A percentile compares a stretch with the other conserved stretches of the same genome.
Evolutionary conservation across 2,797 vertebrate species (phyloP).

Genomic region (Caiman crocodilus): DNA sequence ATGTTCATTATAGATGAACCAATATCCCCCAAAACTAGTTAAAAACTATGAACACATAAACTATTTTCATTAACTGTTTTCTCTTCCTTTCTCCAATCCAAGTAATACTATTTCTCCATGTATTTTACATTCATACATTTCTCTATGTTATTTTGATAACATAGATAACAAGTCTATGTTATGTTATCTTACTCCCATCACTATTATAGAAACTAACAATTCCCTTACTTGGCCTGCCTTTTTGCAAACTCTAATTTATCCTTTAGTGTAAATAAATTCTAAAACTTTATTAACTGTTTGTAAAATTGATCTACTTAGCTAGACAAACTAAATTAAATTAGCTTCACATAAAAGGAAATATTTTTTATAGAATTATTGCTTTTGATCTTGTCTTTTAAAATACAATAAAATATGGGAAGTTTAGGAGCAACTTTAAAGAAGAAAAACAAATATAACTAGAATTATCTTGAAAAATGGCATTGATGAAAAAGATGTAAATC

Average conservation of each 20-base stretch:
- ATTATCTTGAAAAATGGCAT: not conserved
- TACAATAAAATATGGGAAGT: not conserved
- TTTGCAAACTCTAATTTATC: not conserved
- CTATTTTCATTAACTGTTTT: not conserved
- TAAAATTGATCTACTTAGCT: not conserved
- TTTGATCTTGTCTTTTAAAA: not conserved
- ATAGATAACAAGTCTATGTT: no score
- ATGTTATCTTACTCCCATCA: not conserved
- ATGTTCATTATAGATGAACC: not conserved
- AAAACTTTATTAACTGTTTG: not conserved
- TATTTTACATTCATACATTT: no score
- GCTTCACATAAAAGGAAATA: not conserved
- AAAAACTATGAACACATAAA: not conserved
- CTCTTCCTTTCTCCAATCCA: not conserved
- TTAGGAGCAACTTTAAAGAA: not conserved
- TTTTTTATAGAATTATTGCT: not conserved
- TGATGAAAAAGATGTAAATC: not conserved
- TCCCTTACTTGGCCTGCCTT: not conserved
- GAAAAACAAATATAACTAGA: not conserved
- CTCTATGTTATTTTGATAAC: no score
- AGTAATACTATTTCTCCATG: not conserved
- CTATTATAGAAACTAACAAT: not conserved
- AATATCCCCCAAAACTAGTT: not conserved
- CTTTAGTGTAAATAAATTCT: no score
- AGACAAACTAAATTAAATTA: not conserved